These are phyloP conservation scores for Halcyon badia DNA, from an alignment of 2,797 vertebrate species.

Conservation along the genomic window DNA sequence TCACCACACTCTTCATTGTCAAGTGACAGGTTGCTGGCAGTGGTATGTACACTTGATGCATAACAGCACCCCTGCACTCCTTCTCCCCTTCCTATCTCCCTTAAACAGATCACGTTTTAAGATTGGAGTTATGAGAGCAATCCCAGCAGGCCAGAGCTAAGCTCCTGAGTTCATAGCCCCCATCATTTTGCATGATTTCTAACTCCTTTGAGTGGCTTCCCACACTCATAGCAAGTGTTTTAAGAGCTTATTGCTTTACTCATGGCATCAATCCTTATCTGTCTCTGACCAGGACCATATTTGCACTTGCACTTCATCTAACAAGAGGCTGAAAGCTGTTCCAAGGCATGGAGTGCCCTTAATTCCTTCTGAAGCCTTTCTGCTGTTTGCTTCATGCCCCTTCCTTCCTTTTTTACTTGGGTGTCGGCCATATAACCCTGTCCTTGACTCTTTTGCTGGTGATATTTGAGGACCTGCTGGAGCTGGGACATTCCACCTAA, in stretches of 20 bases:
- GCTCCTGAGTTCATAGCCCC: neutral
- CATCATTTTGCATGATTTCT: slow-evolving; percentile 43
- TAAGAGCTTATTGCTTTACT: neutral
- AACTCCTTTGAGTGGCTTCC: slow-evolving; percentile 4
- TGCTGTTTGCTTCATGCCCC: neutral
- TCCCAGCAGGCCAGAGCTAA: slow-evolving; percentile 22
- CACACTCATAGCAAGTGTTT: slow-evolving; percentile 1
- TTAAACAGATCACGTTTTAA: slow-evolving; percentile 43
- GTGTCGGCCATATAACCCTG: neutral
- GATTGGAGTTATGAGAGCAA: slow-evolving; percentile 19
- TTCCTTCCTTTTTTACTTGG: neutral
- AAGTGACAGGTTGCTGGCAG: slow-evolving; percentile 58
- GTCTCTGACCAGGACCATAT: neutral
- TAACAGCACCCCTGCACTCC: slow-evolving; percentile 41
- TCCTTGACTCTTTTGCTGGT: neutral
- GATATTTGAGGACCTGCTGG: neutral
- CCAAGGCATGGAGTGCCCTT: fast-evolving
- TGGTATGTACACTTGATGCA: slow-evolving; percentile 36
- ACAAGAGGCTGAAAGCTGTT: neutral
- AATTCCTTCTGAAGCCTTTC: neutral
- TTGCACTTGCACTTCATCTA: neutral
- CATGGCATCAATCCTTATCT: neutral
- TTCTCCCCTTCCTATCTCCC: neutral
- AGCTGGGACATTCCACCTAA: neutral
- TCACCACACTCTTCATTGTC: neutral